These are phyloP conservation scores for Acanthurus tractus DNA, from an alignment of 2,797 vertebrate genomes.

Conservation along the genomic window DNA sequence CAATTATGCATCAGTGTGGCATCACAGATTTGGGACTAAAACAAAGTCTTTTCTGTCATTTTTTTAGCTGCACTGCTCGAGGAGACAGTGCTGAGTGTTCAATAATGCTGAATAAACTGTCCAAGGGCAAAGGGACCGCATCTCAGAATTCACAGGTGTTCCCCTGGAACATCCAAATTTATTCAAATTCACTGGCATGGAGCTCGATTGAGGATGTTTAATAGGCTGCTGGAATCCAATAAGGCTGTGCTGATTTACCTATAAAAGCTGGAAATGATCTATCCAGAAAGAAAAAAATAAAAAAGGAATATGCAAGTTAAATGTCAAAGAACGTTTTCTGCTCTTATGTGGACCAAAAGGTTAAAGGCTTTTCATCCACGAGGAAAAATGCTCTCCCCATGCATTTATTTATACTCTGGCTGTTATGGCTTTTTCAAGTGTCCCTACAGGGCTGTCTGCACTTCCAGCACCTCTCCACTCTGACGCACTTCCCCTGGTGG, in stretches of 20 bases:
- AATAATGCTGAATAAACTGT: conserved; percentile 50
- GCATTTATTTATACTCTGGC: conserved; percentile 87
- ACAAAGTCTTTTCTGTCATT: conserved; percentile 47
- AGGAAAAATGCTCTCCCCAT: conserved; percentile 81
- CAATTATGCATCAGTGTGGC: conserved; percentile 70
- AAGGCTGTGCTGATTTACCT: conserved; percentile 51
- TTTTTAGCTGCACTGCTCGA: conserved; percentile 34
- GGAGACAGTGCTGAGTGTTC: conserved; percentile 37
- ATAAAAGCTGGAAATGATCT: conserved; percentile 64
- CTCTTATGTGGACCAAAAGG: conserved; percentile 76
- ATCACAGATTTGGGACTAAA: conserved; percentile 60
- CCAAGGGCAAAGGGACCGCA: conserved; percentile 52
- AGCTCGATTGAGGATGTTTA: conserved; percentile 42
- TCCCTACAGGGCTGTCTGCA: conserved; percentile 81
- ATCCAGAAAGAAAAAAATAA: conserved; percentile 55
- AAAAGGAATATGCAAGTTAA: conserved; percentile 71
- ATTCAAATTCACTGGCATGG: conserved; percentile 56
- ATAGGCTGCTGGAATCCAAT: conserved; percentile 54
- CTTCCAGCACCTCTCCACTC: conserved; percentile 78
- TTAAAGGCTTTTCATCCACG: conserved; percentile 83
- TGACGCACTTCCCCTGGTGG: conserved; percentile 76
- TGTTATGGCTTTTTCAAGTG: conserved; percentile 84
- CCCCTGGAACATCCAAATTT: conserved; percentile 52
- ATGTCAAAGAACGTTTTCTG: conserved; percentile 71
- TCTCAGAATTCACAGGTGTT: conserved; percentile 58